These are phyloP conservation scores for Apodemia duryi DNA, from an alignment of 2,888 invertebrate species.

Conservation along the genomic window DNA sequence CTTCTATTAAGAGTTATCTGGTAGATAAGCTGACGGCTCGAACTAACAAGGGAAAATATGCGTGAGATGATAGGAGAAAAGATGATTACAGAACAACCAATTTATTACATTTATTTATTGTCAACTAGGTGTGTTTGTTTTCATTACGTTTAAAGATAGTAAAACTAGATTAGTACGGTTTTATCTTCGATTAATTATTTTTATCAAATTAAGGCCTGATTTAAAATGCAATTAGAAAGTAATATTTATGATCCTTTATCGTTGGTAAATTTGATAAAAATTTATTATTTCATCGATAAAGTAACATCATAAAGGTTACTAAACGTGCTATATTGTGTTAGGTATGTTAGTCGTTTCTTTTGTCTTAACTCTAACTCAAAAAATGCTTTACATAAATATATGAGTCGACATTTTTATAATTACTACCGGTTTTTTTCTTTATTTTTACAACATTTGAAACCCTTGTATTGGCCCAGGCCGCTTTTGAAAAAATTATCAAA, in stretches of 20 bases:
- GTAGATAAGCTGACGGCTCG: too few species aligned
- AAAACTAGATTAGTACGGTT: background rate
- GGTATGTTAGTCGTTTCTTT: background rate
- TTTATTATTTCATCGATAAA: background rate
- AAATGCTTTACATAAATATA: too few species aligned
- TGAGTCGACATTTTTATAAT: too few species aligned
- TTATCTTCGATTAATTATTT: conserved; percentile 3
- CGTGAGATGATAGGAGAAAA: background rate
- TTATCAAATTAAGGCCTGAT: background rate
- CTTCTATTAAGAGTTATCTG: too few species aligned
- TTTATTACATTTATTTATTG: background rate
- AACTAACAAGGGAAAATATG: too few species aligned
- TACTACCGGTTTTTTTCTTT: background rate
- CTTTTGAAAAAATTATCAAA: too few species aligned
- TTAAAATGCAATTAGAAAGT: conserved; percentile 4
- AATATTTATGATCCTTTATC: background rate
- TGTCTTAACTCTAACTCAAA: too few species aligned
- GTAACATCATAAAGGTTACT: background rate
- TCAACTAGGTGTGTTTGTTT: background rate
- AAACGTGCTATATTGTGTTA: background rate
- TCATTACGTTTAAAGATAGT: background rate
- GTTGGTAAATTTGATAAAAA: background rate
- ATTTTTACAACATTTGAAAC: background rate
- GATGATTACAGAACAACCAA: background rate
- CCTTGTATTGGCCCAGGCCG: background rate